phyloP scores from a whole-genome alignment of 2,888 invertebrate species.

The Trachelus troglodyta region DNA sequence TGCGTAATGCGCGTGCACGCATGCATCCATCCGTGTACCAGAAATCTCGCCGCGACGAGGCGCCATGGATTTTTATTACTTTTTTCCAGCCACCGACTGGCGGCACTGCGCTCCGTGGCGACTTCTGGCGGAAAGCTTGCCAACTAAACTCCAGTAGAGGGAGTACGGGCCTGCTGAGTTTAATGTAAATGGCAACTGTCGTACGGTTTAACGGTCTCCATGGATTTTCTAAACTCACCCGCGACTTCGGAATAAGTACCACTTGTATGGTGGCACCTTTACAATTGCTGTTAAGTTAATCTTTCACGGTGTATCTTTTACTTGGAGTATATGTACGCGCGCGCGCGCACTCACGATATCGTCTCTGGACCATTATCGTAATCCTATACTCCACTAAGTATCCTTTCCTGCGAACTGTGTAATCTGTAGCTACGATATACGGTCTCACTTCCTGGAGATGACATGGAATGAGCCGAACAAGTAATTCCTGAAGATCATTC shows the following conservation, averaged over 20 bases:
- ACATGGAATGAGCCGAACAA: not conserved
- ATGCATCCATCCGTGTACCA: not conserved
- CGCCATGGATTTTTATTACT: not conserved
- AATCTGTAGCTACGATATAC: not conserved
- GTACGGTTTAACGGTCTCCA: not conserved
- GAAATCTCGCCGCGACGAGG: not conserved
- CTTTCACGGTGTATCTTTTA: not conserved
- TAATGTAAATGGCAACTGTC: conserved; percentile 3
- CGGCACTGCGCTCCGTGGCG: conserved; percentile 11
- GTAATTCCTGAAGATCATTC: not conserved
- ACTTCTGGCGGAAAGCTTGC: conserved; percentile 18
- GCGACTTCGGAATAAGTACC: not conserved
- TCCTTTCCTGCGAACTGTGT: not conserved
- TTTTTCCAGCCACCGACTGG: not conserved
- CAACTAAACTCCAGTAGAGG: conserved; percentile 2
- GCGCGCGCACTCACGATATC: not conserved
- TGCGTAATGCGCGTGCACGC: not conserved
- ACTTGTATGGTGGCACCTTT: not conserved
- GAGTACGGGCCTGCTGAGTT: conserved; percentile 1
- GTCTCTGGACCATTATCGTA: not conserved
- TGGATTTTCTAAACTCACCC: not conserved
- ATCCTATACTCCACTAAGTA: not conserved
- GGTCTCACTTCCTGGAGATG: not conserved
- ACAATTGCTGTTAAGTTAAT: not conserved
- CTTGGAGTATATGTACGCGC: not conserved